A percentile compares a stretch with the other conserved stretches of the same genome.
Evolutionary conservation across 2,888 invertebrate species (phyloP).

Genomic region (Pachliopta kotzebuea): DNA sequence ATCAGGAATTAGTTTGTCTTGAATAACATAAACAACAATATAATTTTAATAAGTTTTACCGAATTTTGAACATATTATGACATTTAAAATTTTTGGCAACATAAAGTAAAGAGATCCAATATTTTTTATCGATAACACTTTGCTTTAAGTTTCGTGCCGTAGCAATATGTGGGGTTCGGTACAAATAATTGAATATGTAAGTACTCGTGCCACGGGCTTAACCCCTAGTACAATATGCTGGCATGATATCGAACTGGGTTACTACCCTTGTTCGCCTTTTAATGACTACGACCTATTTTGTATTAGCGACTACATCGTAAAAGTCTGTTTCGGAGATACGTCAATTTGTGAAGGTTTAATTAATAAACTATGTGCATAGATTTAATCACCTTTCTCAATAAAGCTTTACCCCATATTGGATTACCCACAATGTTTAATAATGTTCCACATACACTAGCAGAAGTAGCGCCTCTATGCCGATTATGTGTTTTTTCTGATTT

Average conservation of each 20-base stretch:
- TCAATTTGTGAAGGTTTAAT: not conserved
- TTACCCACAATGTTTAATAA: no score
- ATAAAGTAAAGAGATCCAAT: not conserved
- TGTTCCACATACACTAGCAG: no score
- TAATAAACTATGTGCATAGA: not conserved
- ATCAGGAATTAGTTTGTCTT: no score
- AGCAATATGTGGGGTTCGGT: constrained; percentile 10
- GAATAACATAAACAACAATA: no score
- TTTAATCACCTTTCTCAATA: no score
- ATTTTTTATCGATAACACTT: not conserved
- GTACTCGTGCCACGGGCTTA: constrained; percentile 7
- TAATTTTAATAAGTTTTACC: no score
- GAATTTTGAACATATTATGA: no score
- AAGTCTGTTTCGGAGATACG: not conserved
- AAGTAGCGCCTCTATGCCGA: no score
- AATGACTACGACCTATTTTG: constrained; percentile 8
- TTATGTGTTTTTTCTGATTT: no score
- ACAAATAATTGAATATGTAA: constrained; percentile 7
- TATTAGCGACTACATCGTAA: constrained; percentile 2
- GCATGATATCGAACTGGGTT: constrained; percentile 15
- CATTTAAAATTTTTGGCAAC: not conserved
- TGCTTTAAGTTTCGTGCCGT: not conserved
- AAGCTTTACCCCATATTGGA: no score
- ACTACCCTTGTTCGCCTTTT: constrained; percentile 8
- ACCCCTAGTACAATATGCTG: constrained; percentile 6